phyloP scores from a whole-genome alignment of 1,140 invertebrate genomes.

The Hyles vespertilio region DNA sequence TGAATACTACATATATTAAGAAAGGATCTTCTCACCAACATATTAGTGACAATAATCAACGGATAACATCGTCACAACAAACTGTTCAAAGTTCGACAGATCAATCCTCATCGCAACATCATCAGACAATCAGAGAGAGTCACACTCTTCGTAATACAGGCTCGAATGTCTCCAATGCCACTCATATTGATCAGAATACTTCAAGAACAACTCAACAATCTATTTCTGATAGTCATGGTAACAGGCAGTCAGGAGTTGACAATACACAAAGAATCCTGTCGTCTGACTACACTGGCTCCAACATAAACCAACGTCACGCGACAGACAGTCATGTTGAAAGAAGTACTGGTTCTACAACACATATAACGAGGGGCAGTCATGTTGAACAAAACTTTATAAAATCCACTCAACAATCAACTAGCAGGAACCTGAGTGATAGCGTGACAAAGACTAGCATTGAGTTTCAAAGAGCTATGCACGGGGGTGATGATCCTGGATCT shows the following conservation, averaged over 20 bases:
- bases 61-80: slow-evolving; percentile 10
- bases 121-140: slow-evolving; percentile 16
- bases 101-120: slow-evolving; percentile 14
- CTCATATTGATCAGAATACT: slow-evolving; percentile 17
- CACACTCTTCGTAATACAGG: slow-evolving; percentile 25
- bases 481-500: slow-evolving; percentile 38
- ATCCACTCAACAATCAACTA: slow-evolving; percentile 39
- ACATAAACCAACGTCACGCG: slow-evolving; percentile 21
- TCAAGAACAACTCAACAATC: slow-evolving; percentile 20
- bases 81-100: not conserved
- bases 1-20: slow-evolving; percentile 9
- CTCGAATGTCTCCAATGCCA: slow-evolving; percentile 27
- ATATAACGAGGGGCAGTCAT: slow-evolving; percentile 30
- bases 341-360: slow-evolving; percentile 20
- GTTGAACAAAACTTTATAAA: slow-evolving; percentile 31
- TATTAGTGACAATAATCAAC: slow-evolving; percentile 10
- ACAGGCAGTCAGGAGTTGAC: slow-evolving; percentile 6
- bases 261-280: slow-evolving; percentile 21
- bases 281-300: slow-evolving; percentile 16
- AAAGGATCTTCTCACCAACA: slow-evolving; percentile 15
- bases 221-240: slow-evolving; percentile 8
- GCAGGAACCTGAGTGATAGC: slow-evolving; percentile 58
- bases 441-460: slow-evolving; percentile 66
- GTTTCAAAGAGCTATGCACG: slow-evolving; percentile 68
- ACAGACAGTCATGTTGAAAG: slow-evolving; percentile 21